Evolutionary conservation across 2,113 vertebrate species (phyloP).

Genomic region (Phaethon lepturus): DNA sequence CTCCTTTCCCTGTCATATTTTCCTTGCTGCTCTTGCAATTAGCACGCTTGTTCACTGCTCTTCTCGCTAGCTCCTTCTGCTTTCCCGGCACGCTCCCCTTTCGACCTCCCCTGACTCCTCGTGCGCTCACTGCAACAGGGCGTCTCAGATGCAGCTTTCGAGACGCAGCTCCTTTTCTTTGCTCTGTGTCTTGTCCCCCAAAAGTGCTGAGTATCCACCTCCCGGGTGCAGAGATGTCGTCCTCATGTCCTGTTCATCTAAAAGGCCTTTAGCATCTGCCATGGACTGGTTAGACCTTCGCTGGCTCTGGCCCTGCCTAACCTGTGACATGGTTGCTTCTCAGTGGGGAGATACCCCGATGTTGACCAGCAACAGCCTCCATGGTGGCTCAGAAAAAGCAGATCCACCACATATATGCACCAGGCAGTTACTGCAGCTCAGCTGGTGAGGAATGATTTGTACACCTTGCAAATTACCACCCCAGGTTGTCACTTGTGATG

Average conservation of each 20-base stretch:
- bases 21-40: conserved; percentile 76
- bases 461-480: neutral
- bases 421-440: neutral
- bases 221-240: neutral
- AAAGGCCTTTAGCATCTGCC: neutral
- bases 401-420: neutral
- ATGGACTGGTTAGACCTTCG: accelerated
- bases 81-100: conserved; percentile 27
- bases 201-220: neutral
- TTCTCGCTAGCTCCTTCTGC: conserved; percentile 2
- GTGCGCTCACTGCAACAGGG: neutral
- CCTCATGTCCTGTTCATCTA: neutral
- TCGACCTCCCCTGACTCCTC: neutral
- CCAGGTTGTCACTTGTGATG: neutral
- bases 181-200: neutral
- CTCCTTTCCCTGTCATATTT: conserved; percentile 57
- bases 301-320: neutral
- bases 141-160: neutral
- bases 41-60: conserved; percentile 54
- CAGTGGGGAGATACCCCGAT: neutral
- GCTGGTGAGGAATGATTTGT: neutral
- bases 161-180: neutral
- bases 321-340: neutral
- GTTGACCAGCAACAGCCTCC: neutral
- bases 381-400: neutral